Conservation (phyloP, 2,797 vertebrate species). For the Bovichtus diacanthus region DNA sequence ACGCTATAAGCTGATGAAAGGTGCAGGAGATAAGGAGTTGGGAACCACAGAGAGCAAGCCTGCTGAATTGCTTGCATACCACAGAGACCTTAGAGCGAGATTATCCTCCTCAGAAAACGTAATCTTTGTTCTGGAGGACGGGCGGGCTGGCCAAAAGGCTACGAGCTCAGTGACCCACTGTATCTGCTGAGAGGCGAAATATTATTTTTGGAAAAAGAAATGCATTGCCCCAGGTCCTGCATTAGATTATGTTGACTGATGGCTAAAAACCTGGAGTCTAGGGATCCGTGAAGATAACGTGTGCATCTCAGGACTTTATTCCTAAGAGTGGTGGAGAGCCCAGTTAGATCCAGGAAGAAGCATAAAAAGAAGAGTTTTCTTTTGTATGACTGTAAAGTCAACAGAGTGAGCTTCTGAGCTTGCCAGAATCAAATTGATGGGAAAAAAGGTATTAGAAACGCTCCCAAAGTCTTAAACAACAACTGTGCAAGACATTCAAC, state of each 20-base stretch:
- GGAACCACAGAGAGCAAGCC: slow-evolving; percentile 46
- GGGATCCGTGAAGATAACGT: slow-evolving; percentile 42
- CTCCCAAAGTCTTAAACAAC: not conserved
- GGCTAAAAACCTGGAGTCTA: slow-evolving; percentile 47
- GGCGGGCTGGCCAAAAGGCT: slow-evolving; percentile 55
- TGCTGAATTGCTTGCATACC: slow-evolving; percentile 68
- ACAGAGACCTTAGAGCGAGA: slow-evolving; percentile 70
- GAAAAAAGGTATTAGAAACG: not conserved
- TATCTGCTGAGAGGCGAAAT: slow-evolving; percentile 64
- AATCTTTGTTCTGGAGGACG: slow-evolving; percentile 76
- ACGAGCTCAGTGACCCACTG: slow-evolving; percentile 70
- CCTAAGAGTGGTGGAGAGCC: not conserved
- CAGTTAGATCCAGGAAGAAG: slow-evolving; percentile 5
- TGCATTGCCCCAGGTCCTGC: slow-evolving; percentile 58
- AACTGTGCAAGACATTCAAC: slow-evolving; percentile 9
- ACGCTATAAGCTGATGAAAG: slow-evolving; percentile 50
- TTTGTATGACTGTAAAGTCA: slow-evolving; percentile 17
- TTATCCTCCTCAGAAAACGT: slow-evolving; percentile 76
- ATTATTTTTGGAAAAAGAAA: slow-evolving; percentile 68
- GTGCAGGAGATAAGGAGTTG: slow-evolving; percentile 40
- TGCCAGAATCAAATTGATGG: not conserved
- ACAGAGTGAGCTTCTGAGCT: not conserved
- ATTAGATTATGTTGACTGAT: slow-evolving; percentile 76
- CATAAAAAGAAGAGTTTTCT: slow-evolving; percentile 7
- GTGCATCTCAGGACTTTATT: slow-evolving; percentile 21